Base-by-base conservation (phyloP, 1,140 invertebrate genomes). In the Lordiphosa clarofinis region DNA sequence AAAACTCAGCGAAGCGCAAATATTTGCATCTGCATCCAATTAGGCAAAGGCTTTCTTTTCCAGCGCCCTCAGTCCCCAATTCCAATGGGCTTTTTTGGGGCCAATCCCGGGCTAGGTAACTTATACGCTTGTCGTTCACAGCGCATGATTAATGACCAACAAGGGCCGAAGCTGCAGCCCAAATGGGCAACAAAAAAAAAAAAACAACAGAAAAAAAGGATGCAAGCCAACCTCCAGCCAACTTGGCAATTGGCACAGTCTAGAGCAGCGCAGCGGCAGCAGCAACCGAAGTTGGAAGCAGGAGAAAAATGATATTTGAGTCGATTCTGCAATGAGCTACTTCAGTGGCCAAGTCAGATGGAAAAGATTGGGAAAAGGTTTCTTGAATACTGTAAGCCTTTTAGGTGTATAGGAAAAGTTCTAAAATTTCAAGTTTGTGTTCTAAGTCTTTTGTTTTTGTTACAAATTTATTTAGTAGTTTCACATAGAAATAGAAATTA, bases 111-210 rank as follows among this genome's bases (percentile, higher is more conserved):
- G 68, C 73, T 73, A 84, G 38, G 78, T 84, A 82, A 82, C 78
- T 84, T 82, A 82, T 82, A 73, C 78, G 73, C 78, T 82, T 82
- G 78, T 84, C 78, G 79, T 84, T 82, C 73, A 86, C 68, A 84
- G 73, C 57, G 73, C 78, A 82, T 82, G 78, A 82, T 82, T 82
- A 82, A 82, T 82, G 78, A 78, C 78, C 78, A 78, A 78, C 78
- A 82, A 84, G 78, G 78, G 78, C 78, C 78, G 55, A 31, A 52
- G 66, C 66, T 50, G 63, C 44, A 67, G 68, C 81, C 63, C 56
- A 59, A 58, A 65, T 66, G 48, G 33, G 48, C 36, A 52, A 37
- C 19, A 12, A 56, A 43, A 19, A 56, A 42, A 36, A 40, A 47
- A 12, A 31, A 33, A 33, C 28, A 28, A 36, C 28, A 3, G 47